Conservation (phyloP, 2,113 vertebrate genomes). For the Furnarius figulus region DNA sequence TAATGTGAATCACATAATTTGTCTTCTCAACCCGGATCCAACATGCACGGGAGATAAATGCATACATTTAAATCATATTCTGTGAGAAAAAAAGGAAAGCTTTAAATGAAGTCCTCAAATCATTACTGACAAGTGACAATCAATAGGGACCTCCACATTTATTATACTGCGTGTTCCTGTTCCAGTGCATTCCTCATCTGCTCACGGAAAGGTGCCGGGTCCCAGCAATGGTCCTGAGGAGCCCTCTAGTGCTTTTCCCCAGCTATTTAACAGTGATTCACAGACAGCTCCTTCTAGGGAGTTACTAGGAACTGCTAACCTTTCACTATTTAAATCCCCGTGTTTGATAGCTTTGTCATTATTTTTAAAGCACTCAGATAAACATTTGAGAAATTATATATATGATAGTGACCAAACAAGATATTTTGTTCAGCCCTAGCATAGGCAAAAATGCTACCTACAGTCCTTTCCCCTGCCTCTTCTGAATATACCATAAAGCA, state of each 20-base stretch:
- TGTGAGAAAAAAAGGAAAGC: not conserved
- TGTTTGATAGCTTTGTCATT: not conserved
- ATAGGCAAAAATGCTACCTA: not conserved
- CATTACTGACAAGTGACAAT: not conserved
- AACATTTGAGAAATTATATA: not conserved
- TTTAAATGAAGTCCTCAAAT: not conserved
- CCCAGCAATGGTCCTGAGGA: not conserved
- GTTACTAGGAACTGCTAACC: not conserved
- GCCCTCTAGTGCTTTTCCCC: constrained; percentile 68
- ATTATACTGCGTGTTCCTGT: not conserved
- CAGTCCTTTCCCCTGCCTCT: not conserved
- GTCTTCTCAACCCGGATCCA: not conserved
- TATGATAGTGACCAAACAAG: not conserved
- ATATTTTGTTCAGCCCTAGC: not conserved
- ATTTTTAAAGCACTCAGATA: not conserved
- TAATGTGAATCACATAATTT: not conserved
- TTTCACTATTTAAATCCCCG: not conserved
- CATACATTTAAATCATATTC: not conserved
- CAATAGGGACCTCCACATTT: not conserved
- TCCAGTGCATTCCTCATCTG: not conserved
- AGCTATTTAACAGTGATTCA: not conserved
- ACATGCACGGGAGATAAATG: rapidly evolving
- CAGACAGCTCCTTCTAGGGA: not conserved
- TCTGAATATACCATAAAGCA: not conserved
- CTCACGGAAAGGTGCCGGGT: not conserved